These are phyloP conservation scores for Chelmon rostratus DNA, from an alignment of 2,797 vertebrate species.

Conservation along the genomic window DNA sequence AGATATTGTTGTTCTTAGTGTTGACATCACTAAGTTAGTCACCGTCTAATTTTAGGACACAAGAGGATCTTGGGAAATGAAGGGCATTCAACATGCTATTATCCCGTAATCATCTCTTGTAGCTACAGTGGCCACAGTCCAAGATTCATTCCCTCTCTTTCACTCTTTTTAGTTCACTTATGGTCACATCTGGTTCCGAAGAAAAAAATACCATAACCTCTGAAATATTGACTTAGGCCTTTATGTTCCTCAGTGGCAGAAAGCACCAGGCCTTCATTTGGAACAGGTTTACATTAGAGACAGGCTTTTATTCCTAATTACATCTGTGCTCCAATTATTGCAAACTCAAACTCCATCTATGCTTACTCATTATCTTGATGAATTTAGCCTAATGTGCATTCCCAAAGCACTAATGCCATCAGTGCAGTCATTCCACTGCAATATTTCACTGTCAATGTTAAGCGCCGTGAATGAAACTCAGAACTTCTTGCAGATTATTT, in stretches of 20 bases:
- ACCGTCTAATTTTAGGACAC: too few relatives aligned
- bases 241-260: not conserved
- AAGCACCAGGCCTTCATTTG: not conserved
- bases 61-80: too few relatives aligned
- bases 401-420: not conserved
- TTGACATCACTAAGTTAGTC: too few relatives aligned
- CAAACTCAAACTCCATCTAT: not conserved
- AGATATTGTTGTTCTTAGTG: too few relatives aligned
- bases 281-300: not conserved
- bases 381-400: not conserved
- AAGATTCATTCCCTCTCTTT: not conserved
- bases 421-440: not conserved
- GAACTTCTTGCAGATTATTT: too few relatives aligned
- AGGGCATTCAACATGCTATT: not conserved
- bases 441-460: not conserved
- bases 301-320: not conserved
- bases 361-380: not conserved
- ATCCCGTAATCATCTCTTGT: not conserved
- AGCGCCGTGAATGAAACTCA: too few relatives aligned
- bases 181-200: not conserved
- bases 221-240: not conserved
- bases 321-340: not conserved
- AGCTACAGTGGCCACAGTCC: not conserved
- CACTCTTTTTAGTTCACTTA: not conserved
- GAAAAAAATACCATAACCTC: not conserved